These are phyloP conservation scores for Homarus americanus DNA, from an alignment of 1,140 invertebrate genomes.

Conservation along the genomic window DNA sequence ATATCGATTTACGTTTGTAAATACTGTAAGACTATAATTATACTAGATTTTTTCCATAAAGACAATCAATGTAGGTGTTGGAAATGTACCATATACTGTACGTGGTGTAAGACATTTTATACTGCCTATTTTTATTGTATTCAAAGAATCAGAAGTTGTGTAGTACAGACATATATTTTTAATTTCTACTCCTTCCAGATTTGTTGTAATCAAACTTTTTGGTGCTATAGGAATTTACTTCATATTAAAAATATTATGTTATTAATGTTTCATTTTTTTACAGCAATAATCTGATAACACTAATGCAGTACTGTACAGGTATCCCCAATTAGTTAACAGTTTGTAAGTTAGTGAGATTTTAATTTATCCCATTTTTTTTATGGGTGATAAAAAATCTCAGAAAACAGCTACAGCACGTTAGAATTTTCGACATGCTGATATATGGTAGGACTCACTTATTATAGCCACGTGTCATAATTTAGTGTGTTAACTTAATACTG, in stretches of 20 bases:
- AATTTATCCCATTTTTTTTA: too few relatives aligned
- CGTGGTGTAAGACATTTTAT: conserved; percentile 34
- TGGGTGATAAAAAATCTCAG: too few relatives aligned
- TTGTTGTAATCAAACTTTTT: neutral
- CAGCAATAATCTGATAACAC: too few relatives aligned
- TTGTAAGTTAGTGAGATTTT: too few relatives aligned
- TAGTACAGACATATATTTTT: conserved; percentile 9
- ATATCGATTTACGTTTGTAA: conserved; percentile 37
- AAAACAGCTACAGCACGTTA: too few relatives aligned
- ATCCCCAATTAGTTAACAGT: too few relatives aligned
- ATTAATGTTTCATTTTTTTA: neutral
- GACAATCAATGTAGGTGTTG: conserved; percentile 53
- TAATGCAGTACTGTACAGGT: too few relatives aligned
- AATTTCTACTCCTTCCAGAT: neutral
- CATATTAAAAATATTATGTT: neutral
- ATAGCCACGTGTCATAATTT: too few relatives aligned
- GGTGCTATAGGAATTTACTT: neutral
- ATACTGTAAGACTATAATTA: conserved; percentile 30
- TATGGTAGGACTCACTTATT: too few relatives aligned
- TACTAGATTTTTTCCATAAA: conserved; percentile 37
- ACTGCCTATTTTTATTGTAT: neutral
- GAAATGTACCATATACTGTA: conserved; percentile 25
- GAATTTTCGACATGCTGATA: too few relatives aligned
- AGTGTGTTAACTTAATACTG: too few relatives aligned
- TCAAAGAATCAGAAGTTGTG: neutral